Conservation (phyloP, 2,888 invertebrate genomes). For the Lasioglossum morio region DNA sequence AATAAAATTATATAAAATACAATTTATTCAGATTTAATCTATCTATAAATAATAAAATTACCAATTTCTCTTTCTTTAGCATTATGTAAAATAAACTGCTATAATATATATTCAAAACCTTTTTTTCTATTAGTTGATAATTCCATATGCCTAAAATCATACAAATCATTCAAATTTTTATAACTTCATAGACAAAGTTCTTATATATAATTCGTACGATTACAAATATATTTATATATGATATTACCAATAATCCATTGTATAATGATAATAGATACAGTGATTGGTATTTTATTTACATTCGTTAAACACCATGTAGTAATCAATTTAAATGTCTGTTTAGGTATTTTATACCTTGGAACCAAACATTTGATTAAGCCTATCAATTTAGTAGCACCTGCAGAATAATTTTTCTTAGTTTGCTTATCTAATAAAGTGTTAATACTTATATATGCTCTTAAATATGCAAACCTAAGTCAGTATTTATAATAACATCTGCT, state of each 20-base stretch:
- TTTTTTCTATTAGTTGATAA: constrained; percentile 75
- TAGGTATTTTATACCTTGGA: constrained; percentile 71
- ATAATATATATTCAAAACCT: constrained; percentile 77
- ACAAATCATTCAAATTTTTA: constrained; percentile 7
- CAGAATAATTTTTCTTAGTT: constrained; percentile 30
- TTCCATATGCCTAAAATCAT: constrained; percentile 75
- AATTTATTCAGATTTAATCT: background rate
- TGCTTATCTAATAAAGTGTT: constrained; percentile 3
- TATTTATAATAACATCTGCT: constrained; percentile 64
- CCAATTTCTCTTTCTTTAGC: constrained; percentile 75
- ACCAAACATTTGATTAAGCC: constrained; percentile 79
- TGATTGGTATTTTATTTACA: constrained; percentile 66
- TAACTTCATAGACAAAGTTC: background rate
- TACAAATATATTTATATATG: constrained; percentile 12
- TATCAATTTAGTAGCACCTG: constrained; percentile 68
- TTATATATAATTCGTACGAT: background rate
- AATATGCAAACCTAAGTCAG: constrained; percentile 69
- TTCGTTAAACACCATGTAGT: constrained; percentile 73
- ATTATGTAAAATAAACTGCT: constrained; percentile 76
- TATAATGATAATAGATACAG: constrained; percentile 67
- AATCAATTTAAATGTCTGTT: constrained; percentile 66
- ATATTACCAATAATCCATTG: constrained; percentile 78
- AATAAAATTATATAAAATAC: constrained; percentile 12
- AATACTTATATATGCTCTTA: background rate
- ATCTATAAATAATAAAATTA: constrained; percentile 50